Conservation (phyloP, 2,888 invertebrate genomes). For the Frankliniella intonsa region DNA sequence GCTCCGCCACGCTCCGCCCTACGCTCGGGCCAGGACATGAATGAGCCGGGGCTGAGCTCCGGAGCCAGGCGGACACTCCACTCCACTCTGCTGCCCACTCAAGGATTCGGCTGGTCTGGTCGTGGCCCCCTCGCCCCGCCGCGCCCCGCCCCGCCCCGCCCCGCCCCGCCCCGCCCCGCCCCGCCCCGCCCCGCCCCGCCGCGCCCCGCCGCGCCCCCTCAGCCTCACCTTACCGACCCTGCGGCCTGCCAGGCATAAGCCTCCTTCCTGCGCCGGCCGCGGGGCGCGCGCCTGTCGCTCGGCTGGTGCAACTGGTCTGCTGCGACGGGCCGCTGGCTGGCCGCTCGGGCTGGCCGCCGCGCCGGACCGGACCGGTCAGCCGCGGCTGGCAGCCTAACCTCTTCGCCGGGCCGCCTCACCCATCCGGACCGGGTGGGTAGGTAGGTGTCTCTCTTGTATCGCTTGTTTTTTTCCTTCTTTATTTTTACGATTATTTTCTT, state of each 20-base stretch:
- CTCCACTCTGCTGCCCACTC: slow-evolving; percentile 18
- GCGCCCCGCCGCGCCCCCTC: neutral
- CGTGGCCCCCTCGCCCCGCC: neutral
- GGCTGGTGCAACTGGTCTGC: slow-evolving; percentile 13
- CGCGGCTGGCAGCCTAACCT: neutral
- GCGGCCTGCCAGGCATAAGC: slow-evolving; percentile 15
- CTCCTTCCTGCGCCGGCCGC: slow-evolving; percentile 12
- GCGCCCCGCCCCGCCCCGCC: neutral
- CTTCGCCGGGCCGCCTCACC: neutral
- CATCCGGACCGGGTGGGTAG: slow-evolving; percentile 2
- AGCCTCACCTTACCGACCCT: neutral
- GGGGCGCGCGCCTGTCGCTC: slow-evolving; percentile 3
- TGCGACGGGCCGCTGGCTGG: neutral
- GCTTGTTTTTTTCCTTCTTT: slow-evolving; percentile 14
- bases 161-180: neutral
- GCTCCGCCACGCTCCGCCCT: neutral
- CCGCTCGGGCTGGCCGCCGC: neutral
- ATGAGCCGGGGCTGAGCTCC: neutral
- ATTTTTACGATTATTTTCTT: slow-evolving; percentile 23
- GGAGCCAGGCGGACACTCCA: neutral
- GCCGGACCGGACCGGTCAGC: neutral
- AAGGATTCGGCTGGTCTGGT: slow-evolving; percentile 12
- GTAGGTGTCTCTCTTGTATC: slow-evolving; percentile 6
- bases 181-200: neutral
- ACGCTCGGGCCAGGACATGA: slow-evolving; percentile 11